These are phyloP conservation scores for Fragum sueziense DNA, from an alignment of 2,888 invertebrate species.

Conservation along the genomic window DNA sequence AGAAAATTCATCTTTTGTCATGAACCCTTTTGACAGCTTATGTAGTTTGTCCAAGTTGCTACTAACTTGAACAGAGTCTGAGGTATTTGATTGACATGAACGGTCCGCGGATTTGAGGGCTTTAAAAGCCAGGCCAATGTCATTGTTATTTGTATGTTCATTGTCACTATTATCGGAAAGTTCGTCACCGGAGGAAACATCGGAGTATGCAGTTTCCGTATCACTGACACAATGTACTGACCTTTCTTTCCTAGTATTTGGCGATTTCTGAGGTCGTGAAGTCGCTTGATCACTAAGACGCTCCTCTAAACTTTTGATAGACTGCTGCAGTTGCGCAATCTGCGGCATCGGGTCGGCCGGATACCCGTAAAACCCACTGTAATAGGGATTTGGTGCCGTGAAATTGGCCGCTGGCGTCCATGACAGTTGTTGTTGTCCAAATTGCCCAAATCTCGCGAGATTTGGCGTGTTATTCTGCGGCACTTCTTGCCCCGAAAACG, in stretches of 20 bases:
- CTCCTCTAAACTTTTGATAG: neutral
- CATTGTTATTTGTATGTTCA: neutral
- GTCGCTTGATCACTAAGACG: neutral
- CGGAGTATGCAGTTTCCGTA: neutral
- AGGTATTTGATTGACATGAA: neutral
- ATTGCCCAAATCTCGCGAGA: too few species aligned
- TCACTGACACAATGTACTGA: neutral
- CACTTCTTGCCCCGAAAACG: neutral
- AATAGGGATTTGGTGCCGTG: neutral
- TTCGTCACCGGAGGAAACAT: neutral
- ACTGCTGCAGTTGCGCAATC: neutral
- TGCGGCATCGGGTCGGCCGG: neutral
- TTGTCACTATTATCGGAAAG: neutral
- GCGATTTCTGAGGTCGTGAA: neutral
- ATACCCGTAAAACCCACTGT: neutral
- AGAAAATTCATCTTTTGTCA: neutral
- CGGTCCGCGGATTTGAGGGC: neutral
- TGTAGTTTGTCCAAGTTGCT: neutral
- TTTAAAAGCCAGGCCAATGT: neutral
- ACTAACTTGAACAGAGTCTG: neutral
- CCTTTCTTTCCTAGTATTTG: neutral
- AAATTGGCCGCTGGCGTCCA: neutral
- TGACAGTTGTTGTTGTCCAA: neutral
- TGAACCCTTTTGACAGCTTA: neutral
- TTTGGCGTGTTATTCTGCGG: neutral